Percentiles rank a stretch among this genome's conserved stretches.
Conservation (phyloP, 2,888 invertebrate species). For the Chydorus sphaericus region DNA sequence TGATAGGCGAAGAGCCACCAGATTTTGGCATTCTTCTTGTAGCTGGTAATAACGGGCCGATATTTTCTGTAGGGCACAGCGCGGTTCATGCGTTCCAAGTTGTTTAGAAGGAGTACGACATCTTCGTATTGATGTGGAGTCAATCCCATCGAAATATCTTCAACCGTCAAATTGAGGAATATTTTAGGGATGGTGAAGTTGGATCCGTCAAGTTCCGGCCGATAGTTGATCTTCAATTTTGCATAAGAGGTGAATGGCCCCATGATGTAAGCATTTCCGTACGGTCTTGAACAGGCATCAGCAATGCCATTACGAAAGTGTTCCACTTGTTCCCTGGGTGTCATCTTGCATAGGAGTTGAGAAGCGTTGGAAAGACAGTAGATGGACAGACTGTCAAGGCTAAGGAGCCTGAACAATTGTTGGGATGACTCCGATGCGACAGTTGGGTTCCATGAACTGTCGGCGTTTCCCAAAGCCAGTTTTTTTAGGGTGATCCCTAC, state of each 20-base stretch:
- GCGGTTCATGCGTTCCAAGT: slow-evolving; percentile 71
- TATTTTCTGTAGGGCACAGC: slow-evolving; percentile 70
- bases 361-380: slow-evolving; percentile 66
- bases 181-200: slow-evolving; percentile 77
- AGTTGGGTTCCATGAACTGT: slow-evolving; percentile 61
- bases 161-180: slow-evolving; percentile 63
- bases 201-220: slow-evolving; percentile 70
- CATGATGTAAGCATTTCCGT: slow-evolving; percentile 6
- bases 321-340: slow-evolving; percentile 31
- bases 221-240: slow-evolving; percentile 75
- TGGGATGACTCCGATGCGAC: slow-evolving; percentile 65
- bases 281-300: slow-evolving; percentile 33
- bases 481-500: slow-evolving; percentile 76
- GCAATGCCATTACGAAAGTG: slow-evolving; percentile 51
- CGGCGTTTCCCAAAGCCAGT: slow-evolving; percentile 78
- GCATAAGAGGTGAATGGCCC: slow-evolving; percentile 36
- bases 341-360: slow-evolving; percentile 36
- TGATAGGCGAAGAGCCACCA: slow-evolving; percentile 86
- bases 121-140: slow-evolving; percentile 71
- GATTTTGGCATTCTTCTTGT: slow-evolving; percentile 46
- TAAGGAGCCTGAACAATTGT: slow-evolving; percentile 75
- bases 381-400: slow-evolving; percentile 63
- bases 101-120: slow-evolving; percentile 72
- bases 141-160: slow-evolving; percentile 50
- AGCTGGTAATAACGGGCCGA: slow-evolving; percentile 49